A percentile compares a stretch with the other conserved stretches of the same genome.
These are phyloP conservation scores for Myotis findleyi DNA, from an alignment of 2,797 vertebrate genomes.

Conservation along the genomic window DNA sequence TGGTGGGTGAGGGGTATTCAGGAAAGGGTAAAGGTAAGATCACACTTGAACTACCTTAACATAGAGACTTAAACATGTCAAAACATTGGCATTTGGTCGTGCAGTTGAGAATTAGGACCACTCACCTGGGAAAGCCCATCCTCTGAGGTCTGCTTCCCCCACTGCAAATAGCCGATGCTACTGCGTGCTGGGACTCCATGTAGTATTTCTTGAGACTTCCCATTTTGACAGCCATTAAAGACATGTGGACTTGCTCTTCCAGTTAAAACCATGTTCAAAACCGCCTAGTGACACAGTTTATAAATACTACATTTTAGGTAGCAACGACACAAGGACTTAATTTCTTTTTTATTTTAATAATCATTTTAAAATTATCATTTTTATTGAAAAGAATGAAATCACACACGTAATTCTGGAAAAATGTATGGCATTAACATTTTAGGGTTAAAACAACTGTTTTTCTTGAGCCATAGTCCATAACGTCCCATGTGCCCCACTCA, in stretches of 20 bases:
- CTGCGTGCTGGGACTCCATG: conserved; percentile 88
- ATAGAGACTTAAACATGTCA: neutral
- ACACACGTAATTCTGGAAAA: neutral
- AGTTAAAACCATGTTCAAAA: conserved; percentile 91
- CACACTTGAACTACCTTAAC: neutral
- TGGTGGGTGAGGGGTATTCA: neutral
- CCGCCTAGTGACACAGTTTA: conserved; percentile 84
- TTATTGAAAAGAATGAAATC: conserved; percentile 17
- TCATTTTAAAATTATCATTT: neutral
- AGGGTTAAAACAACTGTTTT: neutral
- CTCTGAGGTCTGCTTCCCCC: conserved; percentile 84
- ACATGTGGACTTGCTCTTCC: conserved; percentile 88
- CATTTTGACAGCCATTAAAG: conserved; percentile 88
- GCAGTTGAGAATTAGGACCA: neutral
- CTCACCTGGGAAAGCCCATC: conserved; percentile 84
- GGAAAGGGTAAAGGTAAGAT: neutral
- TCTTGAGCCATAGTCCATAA: neutral
- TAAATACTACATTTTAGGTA: neutral
- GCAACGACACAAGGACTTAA: neutral
- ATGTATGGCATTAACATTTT: neutral
- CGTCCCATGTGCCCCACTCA: neutral
- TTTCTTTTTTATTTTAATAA: neutral
- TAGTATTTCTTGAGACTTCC: conserved; percentile 78
- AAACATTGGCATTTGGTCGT: neutral
- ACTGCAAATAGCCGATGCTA: conserved; percentile 90